A percentile compares a stretch with the other conserved stretches of the same genome.
phyloP scores from a whole-genome alignment of 2,797 vertebrate genomes.

The Mus minutoides region DNA sequence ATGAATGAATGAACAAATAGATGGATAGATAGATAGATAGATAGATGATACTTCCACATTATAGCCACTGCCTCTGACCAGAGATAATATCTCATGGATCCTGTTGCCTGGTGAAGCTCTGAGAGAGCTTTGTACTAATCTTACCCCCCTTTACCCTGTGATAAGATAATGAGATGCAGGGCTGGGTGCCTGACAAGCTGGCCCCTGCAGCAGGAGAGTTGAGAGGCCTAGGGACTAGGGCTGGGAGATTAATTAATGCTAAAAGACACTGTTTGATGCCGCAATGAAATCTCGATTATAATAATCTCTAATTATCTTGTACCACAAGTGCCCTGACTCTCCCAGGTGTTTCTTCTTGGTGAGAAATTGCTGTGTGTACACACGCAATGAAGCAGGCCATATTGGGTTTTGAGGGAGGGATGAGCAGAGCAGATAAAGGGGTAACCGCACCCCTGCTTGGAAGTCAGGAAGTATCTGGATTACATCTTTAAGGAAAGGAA shows the following conservation, averaged over 20 bases:
- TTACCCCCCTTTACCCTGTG: slow-evolving; percentile 58
- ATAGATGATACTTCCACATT: not conserved
- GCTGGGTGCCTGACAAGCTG: slow-evolving; percentile 84
- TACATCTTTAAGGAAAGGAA: not conserved
- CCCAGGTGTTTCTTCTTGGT: slow-evolving; percentile 86
- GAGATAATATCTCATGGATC: not conserved
- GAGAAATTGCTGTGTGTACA: slow-evolving; percentile 81
- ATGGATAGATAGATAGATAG: not conserved
- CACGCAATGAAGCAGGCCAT: slow-evolving; percentile 63
- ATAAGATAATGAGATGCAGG: slow-evolving; percentile 85
- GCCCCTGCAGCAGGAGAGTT: slow-evolving; percentile 77
- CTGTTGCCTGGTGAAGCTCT: slow-evolving; percentile 35
- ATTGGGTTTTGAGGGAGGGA: rapidly evolving
- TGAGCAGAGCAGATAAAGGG: not conserved
- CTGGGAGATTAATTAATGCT: slow-evolving; percentile 90
- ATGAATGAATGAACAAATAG: not conserved
- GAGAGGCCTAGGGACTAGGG: slow-evolving; percentile 83
- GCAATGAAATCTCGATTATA: slow-evolving; percentile 89
- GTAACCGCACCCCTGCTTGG: rapidly evolving
- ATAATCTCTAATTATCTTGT: slow-evolving; percentile 90
- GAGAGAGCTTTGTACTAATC: slow-evolving; percentile 53
- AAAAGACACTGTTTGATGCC: slow-evolving; percentile 89
- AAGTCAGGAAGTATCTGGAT: not conserved
- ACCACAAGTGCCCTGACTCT: slow-evolving; percentile 83
- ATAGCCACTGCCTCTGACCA: not conserved